A percentile compares a stretch with the other conserved stretches of the same genome.
Conservation (phyloP, 2,888 invertebrate species). For the Plebejus anna region DNA sequence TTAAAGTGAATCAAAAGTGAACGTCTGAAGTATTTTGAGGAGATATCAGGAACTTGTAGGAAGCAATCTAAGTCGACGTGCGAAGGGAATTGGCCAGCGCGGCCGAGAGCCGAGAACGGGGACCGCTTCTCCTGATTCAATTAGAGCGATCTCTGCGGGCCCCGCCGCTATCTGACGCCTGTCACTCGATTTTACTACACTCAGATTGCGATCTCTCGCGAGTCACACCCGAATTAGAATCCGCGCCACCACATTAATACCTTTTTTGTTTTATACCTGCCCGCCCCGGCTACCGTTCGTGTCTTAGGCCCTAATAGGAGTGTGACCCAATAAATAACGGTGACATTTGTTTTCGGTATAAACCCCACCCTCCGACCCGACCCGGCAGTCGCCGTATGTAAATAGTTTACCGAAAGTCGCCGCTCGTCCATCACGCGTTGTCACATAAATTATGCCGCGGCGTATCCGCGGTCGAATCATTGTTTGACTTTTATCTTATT, state of each 20-base stretch:
- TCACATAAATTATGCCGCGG: constrained; percentile 81
- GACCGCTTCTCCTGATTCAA: constrained; percentile 62
- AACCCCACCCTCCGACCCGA: constrained; percentile 79
- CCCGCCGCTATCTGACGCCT: constrained; percentile 40
- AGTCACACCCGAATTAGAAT: constrained; percentile 16
- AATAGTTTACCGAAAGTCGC: constrained; percentile 80
- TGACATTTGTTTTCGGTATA: constrained; percentile 79
- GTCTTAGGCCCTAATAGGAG: constrained; percentile 70
- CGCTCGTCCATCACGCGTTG: constrained; percentile 80
- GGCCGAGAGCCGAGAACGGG: constrained; percentile 38
- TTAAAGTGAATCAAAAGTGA: constrained; percentile 7
- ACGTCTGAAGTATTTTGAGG: constrained; percentile 29
- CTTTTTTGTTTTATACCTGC: constrained; percentile 29
- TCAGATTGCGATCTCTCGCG: constrained; percentile 36
- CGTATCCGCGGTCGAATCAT: constrained; percentile 80
- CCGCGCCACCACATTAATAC: constrained; percentile 25
- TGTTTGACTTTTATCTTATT: constrained; percentile 81
- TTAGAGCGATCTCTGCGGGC: constrained; percentile 60
- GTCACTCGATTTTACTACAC: constrained; percentile 39
- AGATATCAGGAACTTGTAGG: constrained; percentile 40
- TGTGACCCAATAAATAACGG: constrained; percentile 78
- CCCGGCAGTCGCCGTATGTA: constrained; percentile 76
- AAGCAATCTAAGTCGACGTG: constrained; percentile 69
- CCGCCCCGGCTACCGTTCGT: constrained; percentile 44
- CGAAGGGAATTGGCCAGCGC: constrained; percentile 61